Conservation (phyloP, 2,888 invertebrate genomes). For the Elegia similella region DNA sequence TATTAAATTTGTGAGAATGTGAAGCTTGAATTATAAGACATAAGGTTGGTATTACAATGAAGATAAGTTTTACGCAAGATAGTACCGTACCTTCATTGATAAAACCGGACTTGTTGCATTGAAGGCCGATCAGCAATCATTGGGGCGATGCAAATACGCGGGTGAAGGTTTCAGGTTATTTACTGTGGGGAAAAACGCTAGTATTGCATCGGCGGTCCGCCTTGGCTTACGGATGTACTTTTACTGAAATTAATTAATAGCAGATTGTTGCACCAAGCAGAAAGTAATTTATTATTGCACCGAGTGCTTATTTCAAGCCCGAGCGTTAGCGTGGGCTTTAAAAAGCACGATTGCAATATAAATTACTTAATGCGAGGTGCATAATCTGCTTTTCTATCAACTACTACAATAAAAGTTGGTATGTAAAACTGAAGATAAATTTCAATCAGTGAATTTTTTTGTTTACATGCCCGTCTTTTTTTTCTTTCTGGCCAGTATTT, state of each 20-base stretch:
- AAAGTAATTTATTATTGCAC: no score
- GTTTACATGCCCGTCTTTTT: no score
- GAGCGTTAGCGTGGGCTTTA: no score
- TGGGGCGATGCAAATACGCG: constrained; percentile 1
- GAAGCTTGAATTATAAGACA: background rate
- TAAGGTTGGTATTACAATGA: background rate
- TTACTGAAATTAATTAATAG: background rate
- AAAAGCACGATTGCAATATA: no score
- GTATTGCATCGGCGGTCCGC: background rate
- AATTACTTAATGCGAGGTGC: no score
- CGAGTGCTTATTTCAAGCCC: no score
- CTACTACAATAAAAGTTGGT: no score
- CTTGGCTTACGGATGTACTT: background rate
- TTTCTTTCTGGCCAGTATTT: no score
- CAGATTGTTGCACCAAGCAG: no score
- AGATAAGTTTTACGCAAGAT: constrained; percentile 14
- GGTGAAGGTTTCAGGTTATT: constrained; percentile 9
- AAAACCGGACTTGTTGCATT: constrained; percentile 18
- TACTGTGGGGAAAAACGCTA: constrained; percentile 3
- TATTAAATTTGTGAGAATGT: background rate
- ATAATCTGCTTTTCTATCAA: no score
- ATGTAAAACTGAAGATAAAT: no score
- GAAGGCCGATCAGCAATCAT: constrained; percentile 1
- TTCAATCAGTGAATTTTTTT: no score
- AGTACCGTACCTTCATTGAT: constrained; percentile 23